Conservation (phyloP, 2,888 invertebrate species). For the Tetragonula carbonaria region DNA sequence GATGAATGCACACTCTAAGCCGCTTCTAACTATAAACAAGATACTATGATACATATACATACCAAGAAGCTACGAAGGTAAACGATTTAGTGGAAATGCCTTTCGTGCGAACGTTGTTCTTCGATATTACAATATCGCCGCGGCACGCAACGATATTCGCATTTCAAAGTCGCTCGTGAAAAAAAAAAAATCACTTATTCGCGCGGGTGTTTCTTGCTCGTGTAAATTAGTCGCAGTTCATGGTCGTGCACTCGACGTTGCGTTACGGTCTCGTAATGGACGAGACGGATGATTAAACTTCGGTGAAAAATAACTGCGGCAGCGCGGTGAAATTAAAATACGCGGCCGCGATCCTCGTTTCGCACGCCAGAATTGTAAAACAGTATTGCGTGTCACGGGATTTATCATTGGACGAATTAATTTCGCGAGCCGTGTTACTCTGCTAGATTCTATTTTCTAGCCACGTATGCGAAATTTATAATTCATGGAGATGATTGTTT, state of each 20-base stretch:
- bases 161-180: constrained; percentile 6
- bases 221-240: constrained; percentile 11
- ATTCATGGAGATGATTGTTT: not conserved
- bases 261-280: not conserved
- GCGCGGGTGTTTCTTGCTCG: not conserved
- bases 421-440: constrained; percentile 16
- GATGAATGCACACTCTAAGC: constrained; percentile 11
- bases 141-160: not conserved
- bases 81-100: constrained; percentile 10
- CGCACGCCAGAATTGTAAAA: not conserved
- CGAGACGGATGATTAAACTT: constrained; percentile 1
- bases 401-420: constrained; percentile 25
- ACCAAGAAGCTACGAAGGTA: not conserved
- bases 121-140: not conserved
- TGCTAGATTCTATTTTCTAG: constrained; percentile 22
- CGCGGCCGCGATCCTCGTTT: not conserved
- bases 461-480: constrained; percentile 3
- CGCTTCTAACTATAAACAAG: not conserved
- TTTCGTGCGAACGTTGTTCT: not conserved
- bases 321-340: constrained; percentile 28
- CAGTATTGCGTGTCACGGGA: constrained; percentile 6
- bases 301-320: constrained; percentile 9
- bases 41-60: not conserved
- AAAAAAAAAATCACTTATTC: constrained; percentile 11
- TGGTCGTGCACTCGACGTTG: not conserved